These are phyloP conservation scores for Phyto melanocephala DNA, from an alignment of 2,888 invertebrate genomes.

Conservation along the genomic window DNA sequence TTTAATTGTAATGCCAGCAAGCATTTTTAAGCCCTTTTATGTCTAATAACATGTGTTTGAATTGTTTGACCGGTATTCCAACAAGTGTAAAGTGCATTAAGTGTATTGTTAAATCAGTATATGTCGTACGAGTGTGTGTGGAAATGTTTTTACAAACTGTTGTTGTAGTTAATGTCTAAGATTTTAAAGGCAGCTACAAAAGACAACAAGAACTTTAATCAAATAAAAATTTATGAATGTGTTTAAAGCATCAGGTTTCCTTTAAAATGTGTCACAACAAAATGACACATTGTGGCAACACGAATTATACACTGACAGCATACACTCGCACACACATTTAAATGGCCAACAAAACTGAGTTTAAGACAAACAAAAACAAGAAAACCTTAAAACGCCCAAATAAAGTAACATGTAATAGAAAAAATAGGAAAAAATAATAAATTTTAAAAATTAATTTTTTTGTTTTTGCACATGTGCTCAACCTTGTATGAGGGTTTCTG, in stretches of 20 bases:
- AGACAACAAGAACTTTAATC: constrained; percentile 16
- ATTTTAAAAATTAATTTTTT: constrained; percentile 15
- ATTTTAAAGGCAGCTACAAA: constrained; percentile 60
- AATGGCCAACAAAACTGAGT: constrained; percentile 19
- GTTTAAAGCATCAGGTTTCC: constrained; percentile 64
- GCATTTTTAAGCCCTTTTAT: constrained; percentile 34
- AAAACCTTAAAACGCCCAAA: constrained; percentile 43
- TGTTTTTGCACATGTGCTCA: constrained; percentile 26
- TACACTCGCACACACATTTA: background rate
- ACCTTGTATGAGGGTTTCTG: constrained; percentile 35
- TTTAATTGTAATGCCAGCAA: background rate
- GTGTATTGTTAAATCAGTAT: background rate
- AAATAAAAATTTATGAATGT: constrained; percentile 59
- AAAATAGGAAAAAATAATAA: constrained; percentile 28
- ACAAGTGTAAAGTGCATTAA: constrained; percentile 42
- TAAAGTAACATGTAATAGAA: constrained; percentile 44
- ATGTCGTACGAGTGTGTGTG: background rate
- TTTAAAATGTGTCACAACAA: constrained; percentile 64
- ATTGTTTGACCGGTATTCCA: constrained; percentile 9
- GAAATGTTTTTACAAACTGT: constrained; percentile 7
- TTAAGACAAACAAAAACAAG: background rate
- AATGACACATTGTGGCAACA: constrained; percentile 60
- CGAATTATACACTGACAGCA: background rate
- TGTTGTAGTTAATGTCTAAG: constrained; percentile 27
- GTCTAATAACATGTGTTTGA: constrained; percentile 32